These are phyloP conservation scores for Choloepus hoffmanni DNA, from an alignment of 2,113 vertebrate genomes.

Conservation along the genomic window DNA sequence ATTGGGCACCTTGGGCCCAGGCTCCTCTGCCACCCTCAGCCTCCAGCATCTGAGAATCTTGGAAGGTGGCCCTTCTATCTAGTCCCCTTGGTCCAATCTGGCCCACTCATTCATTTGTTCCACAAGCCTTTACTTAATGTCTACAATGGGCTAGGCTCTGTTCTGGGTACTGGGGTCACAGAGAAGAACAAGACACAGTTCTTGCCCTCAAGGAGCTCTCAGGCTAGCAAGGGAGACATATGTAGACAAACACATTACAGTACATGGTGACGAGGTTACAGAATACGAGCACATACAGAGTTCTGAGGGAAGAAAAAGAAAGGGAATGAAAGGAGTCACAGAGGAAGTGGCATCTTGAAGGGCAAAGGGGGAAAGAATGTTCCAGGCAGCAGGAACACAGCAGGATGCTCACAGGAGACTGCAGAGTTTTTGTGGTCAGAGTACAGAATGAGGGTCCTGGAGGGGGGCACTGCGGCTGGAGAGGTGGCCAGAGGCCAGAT, in stretches of 20 bases:
- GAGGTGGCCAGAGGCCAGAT: neutral
- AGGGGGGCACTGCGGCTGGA: neutral
- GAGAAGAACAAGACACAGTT: neutral
- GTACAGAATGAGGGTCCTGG: slow-evolving; percentile 7
- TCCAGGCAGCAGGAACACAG: neutral
- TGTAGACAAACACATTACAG: slow-evolving; percentile 23
- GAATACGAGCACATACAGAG: slow-evolving; percentile 15
- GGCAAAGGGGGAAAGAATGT: slow-evolving; percentile 11
- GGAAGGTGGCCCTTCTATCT: neutral
- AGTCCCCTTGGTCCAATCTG: neutral
- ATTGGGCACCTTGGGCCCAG: neutral
- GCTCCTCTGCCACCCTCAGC: neutral
- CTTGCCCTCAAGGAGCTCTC: neutral
- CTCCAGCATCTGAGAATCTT: neutral
- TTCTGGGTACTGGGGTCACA: neutral
- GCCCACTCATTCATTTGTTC: neutral
- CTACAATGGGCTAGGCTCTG: neutral
- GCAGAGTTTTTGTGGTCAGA: slow-evolving; percentile 47
- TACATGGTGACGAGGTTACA: neutral
- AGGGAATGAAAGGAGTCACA: neutral
- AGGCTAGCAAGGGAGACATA: neutral
- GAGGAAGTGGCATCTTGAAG: slow-evolving; percentile 39
- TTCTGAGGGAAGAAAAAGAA: slow-evolving; percentile 16
- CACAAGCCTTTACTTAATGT: neutral
- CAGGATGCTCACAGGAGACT: slow-evolving; percentile 13